These are phyloP conservation scores for Euspilapteryx auroguttella DNA, from an alignment of 2,888 invertebrate genomes.

Conservation along the genomic window DNA sequence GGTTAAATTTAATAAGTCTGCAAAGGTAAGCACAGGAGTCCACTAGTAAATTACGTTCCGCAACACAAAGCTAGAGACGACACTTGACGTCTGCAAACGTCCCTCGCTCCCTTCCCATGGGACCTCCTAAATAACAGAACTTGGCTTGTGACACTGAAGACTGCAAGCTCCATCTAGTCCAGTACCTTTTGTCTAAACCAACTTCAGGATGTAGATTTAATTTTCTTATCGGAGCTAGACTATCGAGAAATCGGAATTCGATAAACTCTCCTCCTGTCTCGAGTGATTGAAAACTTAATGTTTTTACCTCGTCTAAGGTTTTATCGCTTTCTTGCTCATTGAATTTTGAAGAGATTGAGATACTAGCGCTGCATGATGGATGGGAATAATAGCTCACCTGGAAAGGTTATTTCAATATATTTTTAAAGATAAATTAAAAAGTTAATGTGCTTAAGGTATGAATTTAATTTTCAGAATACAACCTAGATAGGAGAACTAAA, in stretches of 20 bases:
- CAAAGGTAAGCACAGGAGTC: too few relatives aligned
- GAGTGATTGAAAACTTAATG: background rate
- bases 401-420: too few relatives aligned
- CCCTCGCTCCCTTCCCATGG: background rate
- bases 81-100: conserved; percentile 2
- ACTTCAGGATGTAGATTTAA: background rate
- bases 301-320: background rate
- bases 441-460: too few relatives aligned
- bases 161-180: background rate
- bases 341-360: too few relatives aligned
- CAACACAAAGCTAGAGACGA: background rate
- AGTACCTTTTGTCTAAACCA: background rate
- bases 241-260: background rate
- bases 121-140: background rate
- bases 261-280: background rate
- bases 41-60: background rate
- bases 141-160: background rate
- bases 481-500: too few relatives aligned
- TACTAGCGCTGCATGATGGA: too few relatives aligned
- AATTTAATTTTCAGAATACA: too few relatives aligned
- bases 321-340: too few relatives aligned
- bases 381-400: too few relatives aligned
- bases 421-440: too few relatives aligned
- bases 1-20: too few relatives aligned
- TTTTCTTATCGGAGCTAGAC: background rate